A percentile compares a stretch with the other conserved stretches of the same genome.
phyloP scores from a whole-genome alignment of 2,888 invertebrate species.

The Emmelina monodactyla region DNA sequence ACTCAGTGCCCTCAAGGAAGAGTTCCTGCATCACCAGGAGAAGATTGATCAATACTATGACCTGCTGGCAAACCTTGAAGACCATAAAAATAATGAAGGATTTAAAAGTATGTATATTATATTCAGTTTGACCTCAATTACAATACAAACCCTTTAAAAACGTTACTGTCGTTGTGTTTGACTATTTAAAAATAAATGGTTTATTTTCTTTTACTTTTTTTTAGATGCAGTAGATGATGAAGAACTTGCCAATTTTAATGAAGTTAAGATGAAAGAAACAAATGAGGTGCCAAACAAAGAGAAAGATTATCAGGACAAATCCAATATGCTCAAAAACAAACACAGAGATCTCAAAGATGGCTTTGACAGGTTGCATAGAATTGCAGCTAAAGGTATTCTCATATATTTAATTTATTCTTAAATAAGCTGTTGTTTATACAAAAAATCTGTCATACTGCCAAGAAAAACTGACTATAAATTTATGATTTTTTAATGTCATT shows the following conservation, averaged over 20 bases:
- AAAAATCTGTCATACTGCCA: no score
- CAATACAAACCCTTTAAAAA: not conserved
- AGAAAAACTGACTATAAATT: no score
- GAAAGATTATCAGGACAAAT: constrained; percentile 71
- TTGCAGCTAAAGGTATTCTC: constrained; percentile 71
- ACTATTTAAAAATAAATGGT: not conserved
- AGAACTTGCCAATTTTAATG: constrained; percentile 76
- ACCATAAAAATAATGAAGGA: constrained; percentile 55
- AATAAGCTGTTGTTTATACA: no score
- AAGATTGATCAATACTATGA: constrained; percentile 91
- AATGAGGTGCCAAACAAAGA: constrained; percentile 66
- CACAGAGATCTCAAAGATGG: constrained; percentile 80
- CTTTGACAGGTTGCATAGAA: constrained; percentile 77
- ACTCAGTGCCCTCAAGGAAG: constrained; percentile 82
- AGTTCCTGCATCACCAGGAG: constrained; percentile 91
- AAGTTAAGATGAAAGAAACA: constrained; percentile 66
- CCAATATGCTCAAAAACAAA: constrained; percentile 76
- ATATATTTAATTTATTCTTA: not conserved
- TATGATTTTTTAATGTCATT: constrained; percentile 4
- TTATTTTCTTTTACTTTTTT: constrained; percentile 11
- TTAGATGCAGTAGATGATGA: constrained; percentile 78
- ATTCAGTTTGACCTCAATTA: not conserved
- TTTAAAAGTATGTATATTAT: constrained; percentile 69
- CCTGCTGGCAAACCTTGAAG: constrained; percentile 75
- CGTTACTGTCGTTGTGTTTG: not conserved